Percentiles rank a stretch among this genome's conserved stretches.
These are phyloP conservation scores for Chitala chitala DNA, from an alignment of 2,113 vertebrate species.

Conservation along the genomic window DNA sequence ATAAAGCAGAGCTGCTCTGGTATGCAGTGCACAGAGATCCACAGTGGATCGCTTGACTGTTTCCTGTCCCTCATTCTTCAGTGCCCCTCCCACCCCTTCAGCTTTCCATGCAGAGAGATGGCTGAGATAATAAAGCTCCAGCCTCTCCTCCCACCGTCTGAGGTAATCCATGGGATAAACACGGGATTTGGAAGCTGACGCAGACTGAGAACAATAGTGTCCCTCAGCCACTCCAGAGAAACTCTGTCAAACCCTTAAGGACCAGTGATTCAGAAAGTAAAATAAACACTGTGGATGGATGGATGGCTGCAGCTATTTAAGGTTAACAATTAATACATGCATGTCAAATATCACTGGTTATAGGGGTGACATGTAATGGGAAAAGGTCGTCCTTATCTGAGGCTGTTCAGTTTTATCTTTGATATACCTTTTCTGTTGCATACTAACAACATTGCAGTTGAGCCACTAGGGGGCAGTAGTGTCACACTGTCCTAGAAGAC, in stretches of 20 bases:
- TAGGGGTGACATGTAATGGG: neutral
- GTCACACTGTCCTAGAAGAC: neutral
- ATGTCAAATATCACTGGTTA: neutral
- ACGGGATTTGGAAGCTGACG: neutral
- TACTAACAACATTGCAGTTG: neutral
- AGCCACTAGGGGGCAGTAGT: constrained; percentile 19
- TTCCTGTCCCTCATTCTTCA: neutral
- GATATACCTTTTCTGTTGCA: neutral
- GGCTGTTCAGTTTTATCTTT: no score
- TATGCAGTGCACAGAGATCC: neutral
- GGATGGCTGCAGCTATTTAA: neutral
- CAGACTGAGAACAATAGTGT: neutral
- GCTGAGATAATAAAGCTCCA: constrained; percentile 6
- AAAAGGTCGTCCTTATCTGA: no score
- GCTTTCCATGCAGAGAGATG: neutral
- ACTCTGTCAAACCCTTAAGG: no score
- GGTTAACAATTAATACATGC: no score
- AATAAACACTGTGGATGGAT: neutral
- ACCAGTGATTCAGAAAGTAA: no score
- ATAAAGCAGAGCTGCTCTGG: no score
- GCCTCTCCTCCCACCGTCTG: neutral
- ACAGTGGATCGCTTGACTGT: neutral
- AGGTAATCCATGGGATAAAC: constrained; percentile 14
- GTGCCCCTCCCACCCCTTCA: neutral
- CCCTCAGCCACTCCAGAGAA: neutral